Evolutionary conservation across 2,888 invertebrate species (phyloP), one percentile per base, ranked within the genome.

Genomic region (Rugalucina vietnamica): DNA sequence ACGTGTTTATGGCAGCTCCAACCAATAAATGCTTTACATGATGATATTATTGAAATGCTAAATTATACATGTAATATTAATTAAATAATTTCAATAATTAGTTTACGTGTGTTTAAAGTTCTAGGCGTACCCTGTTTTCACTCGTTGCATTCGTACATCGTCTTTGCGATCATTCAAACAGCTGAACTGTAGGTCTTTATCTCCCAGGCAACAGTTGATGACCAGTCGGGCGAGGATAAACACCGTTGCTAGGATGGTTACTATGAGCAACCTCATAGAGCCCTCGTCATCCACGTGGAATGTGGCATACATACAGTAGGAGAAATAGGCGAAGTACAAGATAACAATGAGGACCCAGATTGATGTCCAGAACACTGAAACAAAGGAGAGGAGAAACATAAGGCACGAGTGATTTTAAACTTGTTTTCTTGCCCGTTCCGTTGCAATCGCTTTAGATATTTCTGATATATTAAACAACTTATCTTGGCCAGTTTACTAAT

Each of bases 321-420:
- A 86, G 73, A 94, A 93, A 80, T 94, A 94, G 1, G 86, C 91
- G 21, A 89, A 85, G 77, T 92, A 94, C 10, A 82, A 76, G 29
- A 85, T 27, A 27, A 87, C 50, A 10, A 79, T 18, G 14, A 85
- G 8, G 1, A 86, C 32, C 32, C 74, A 81, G 18, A 88, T 29
- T 10, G 73, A 8, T 12, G 37, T 72, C 77, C 80, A 73, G 10
- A 90, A 75, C n/a, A 74, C 14, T 12, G 10, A 39, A 70, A 70
- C 5, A n/a, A 70, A 34, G 36, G 1, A 4, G 21, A 69, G 29
- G n/a, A 14, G 54, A 12, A 43, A 43, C 8, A 43, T 12, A 43
- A 43, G 43, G 18, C 8, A 43, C 8, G 18, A 8, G 43, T 43
- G 43, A 12, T 18, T 18, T 12, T 8, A 8, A 43, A 18, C 8